A percentile compares a stretch with the other conserved stretches of the same genome.
Conservation (phyloP, 2,888 invertebrate genomes). For the Lasiommata megera region DNA sequence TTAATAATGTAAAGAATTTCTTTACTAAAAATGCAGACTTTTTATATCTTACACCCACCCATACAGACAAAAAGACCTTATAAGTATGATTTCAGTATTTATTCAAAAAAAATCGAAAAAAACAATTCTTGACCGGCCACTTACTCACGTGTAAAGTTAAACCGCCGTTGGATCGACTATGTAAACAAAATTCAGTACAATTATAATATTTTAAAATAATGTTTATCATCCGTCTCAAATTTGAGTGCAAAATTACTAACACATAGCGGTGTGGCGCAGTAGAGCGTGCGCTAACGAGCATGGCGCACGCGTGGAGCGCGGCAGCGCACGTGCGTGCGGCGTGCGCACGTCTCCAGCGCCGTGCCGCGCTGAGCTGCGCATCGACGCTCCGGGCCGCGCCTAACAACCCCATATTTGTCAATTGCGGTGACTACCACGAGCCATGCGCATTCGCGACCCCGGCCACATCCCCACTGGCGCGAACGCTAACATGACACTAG, state of each 20-base stretch:
- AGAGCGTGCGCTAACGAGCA: conserved; percentile 25
- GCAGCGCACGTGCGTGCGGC: conserved; percentile 38
- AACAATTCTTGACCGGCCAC: too few relatives aligned
- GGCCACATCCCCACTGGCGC: too few relatives aligned
- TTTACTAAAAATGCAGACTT: too few relatives aligned
- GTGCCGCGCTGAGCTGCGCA: conserved; percentile 14
- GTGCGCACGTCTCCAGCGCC: conserved; percentile 39
- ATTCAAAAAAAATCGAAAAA: too few relatives aligned
- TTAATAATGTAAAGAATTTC: too few relatives aligned
- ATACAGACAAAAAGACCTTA: too few relatives aligned
- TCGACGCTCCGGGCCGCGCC: conserved; percentile 18
- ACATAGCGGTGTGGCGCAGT: background rate
- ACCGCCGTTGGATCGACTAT: too few relatives aligned
- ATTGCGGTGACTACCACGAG: conserved; percentile 43
- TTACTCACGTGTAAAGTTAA: too few relatives aligned
- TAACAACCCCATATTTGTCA: conserved; percentile 38
- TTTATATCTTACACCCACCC: too few relatives aligned
- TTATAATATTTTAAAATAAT: background rate
- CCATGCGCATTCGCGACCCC: background rate
- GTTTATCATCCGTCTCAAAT: background rate
- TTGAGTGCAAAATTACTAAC: background rate
- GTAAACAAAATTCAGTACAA: too few relatives aligned
- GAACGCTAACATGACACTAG: too few relatives aligned
- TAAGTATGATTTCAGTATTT: too few relatives aligned
- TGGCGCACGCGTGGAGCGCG: conserved; percentile 38